These are phyloP conservation scores for Pararge aegeria DNA, from an alignment of 1,140 invertebrate species.

Conservation along the genomic window DNA sequence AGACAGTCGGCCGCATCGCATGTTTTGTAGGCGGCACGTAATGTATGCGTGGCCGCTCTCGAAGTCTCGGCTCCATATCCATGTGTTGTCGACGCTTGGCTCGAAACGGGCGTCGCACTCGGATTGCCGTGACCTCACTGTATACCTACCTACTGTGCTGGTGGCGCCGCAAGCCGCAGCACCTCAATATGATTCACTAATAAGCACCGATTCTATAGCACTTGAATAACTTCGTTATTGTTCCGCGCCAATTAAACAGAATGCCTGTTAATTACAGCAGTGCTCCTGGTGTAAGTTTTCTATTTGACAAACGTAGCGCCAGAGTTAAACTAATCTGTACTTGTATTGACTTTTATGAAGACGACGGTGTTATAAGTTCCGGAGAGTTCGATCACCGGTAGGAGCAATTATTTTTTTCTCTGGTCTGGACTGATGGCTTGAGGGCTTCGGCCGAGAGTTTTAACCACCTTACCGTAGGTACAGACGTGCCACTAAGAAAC, in stretches of 20 bases:
- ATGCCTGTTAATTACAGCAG: no score
- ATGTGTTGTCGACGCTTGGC: slow-evolving; percentile 45
- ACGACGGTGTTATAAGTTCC: no score
- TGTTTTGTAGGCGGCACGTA: slow-evolving; percentile 62
- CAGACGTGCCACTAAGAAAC: no score
- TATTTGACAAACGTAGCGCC: no score
- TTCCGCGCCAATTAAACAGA: neutral
- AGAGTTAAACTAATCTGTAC: no score
- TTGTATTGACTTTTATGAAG: no score
- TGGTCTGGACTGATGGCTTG: no score
- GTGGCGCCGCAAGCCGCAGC: slow-evolving; percentile 40
- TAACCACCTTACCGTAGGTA: no score
- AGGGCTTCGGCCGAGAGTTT: no score
- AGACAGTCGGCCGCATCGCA: slow-evolving; percentile 40
- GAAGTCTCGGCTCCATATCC: slow-evolving; percentile 41
- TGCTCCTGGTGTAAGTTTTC: no score
- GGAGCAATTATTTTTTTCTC: no score
- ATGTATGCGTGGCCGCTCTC: slow-evolving; percentile 63
- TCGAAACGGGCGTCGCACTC: slow-evolving; percentile 53
- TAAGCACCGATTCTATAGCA: slow-evolving; percentile 31
- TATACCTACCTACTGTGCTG: slow-evolving; percentile 29
- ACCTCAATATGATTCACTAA: slow-evolving; percentile 56
- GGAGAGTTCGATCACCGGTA: no score
- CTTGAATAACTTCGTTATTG: neutral
- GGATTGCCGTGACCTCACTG: slow-evolving; percentile 53